Base-by-base conservation (phyloP, 2,113 vertebrate genomes). In the Sciurus niger region DNA sequence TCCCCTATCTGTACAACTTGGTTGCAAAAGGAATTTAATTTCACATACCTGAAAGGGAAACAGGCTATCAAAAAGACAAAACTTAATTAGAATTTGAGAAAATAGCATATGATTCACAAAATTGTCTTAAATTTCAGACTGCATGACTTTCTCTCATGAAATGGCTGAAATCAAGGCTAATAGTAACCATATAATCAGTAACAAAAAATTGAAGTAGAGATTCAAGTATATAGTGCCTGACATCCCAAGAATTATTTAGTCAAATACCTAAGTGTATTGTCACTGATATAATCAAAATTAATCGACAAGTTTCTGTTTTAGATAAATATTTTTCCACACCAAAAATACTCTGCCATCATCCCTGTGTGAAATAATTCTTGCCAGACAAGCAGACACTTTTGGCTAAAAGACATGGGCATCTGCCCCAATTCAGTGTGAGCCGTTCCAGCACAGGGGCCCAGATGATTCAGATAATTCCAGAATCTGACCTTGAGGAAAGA, bases 1-100 rank as follows among this genome's bases (percentile, higher is more conserved):
- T 91, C 65, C 73, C 60, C 28, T 84, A 16, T 76, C 48, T 43
- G 17, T 68, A n/a, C 43, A 84, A 34, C 30, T 70, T 78, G 43
- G 80, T 93, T 82, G 67, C 78, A 86, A 94, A 67, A 53, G n/a
- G 86, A 85, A 95, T 93, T 95, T 80, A 63, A 95, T 92, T 93
- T 96, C 53, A 90, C 17, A 53, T 40, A 90, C 32, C 53, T 82
- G 55, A 90, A 93, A 93, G 28, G 53, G 55, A 97, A 76, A 65
- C 53, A n/a, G 91, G 34, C 89, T 86, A 84, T 60, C 65, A 89
- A 84, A 96, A 89, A 88, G 58, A 72, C 34, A 82, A 30, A 74
- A 48, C 83, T 58, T 68, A 93, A 70, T 79, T 84, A 79, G 87
- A 95, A 90, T 94, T 93, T 77, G 70, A 96, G 46, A 95, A 40